Percentiles rank a stretch among this genome's conserved stretches.
Evolutionary conservation across 2,888 invertebrate genomes (phyloP).

Genomic region (Apamea crenata): DNA sequence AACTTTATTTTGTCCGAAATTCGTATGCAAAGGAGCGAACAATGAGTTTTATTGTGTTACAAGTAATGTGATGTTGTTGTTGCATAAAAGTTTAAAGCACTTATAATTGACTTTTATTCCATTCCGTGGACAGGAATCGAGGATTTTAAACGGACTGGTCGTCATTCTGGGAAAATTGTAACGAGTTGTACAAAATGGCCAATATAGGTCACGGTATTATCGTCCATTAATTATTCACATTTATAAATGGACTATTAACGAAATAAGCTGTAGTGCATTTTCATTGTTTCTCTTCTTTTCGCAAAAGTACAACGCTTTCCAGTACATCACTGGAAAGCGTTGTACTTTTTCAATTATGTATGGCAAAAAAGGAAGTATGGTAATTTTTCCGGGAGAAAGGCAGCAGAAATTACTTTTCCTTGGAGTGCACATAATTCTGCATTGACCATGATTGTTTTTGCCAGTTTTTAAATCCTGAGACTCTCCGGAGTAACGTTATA

Average conservation of each 20-base stretch:
- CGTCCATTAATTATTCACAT: constrained; percentile 39
- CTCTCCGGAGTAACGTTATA: neutral
- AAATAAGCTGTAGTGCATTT: constrained; percentile 23
- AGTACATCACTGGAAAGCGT: neutral
- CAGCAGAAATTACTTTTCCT: neutral
- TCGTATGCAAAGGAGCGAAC: constrained; percentile 45
- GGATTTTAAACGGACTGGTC: constrained; percentile 20
- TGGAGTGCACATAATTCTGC: neutral
- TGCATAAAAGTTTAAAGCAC: constrained; percentile 22
- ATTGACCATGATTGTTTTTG: neutral
- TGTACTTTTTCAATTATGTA: neutral
- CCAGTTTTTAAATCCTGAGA: neutral
- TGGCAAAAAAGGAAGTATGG: neutral
- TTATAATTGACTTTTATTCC: constrained; percentile 49
- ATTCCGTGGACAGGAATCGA: constrained; percentile 9
- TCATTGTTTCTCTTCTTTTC: neutral
- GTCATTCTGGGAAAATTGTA: constrained; percentile 24
- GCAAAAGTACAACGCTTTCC: too few relatives aligned
- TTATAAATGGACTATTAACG: constrained; percentile 22
- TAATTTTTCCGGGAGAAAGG: neutral
- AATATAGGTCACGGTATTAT: constrained; percentile 19
- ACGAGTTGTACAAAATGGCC: constrained; percentile 15
- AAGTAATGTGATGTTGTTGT: constrained; percentile 46
- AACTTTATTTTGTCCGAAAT: constrained; percentile 51
- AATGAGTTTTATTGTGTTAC: constrained; percentile 62